phyloP scores from a whole-genome alignment of 2,888 invertebrate species.

The Malthinus seriepunctatus region DNA sequence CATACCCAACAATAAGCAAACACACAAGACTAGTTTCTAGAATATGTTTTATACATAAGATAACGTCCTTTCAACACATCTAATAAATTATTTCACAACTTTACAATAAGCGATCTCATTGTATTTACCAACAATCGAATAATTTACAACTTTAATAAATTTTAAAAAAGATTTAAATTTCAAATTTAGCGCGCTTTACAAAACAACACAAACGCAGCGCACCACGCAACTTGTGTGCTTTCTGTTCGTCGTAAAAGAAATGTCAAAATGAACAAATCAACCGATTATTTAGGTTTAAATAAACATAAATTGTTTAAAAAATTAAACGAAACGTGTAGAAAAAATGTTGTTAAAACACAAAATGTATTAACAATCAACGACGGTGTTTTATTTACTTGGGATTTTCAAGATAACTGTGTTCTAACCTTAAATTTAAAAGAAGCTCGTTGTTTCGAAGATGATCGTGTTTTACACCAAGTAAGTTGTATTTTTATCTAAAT shows the following conservation, averaged over 20 bases:
- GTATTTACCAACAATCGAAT: too few relatives aligned
- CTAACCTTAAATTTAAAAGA: constrained; percentile 63
- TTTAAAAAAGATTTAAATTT: not conserved
- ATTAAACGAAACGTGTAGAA: constrained; percentile 59
- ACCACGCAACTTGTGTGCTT: not conserved
- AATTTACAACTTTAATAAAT: too few relatives aligned
- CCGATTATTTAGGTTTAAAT: constrained; percentile 63
- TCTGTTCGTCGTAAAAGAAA: not conserved
- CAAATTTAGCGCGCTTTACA: constrained; percentile 10
- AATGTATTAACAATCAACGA: constrained; percentile 68
- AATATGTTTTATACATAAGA: constrained; percentile 20
- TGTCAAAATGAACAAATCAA: constrained; percentile 59
- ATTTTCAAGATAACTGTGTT: constrained; percentile 65
- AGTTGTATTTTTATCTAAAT: constrained; percentile 18
- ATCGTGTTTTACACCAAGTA: constrained; percentile 66
- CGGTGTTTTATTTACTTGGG: constrained; percentile 71
- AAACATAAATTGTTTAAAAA: constrained; percentile 65
- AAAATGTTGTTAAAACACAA: constrained; percentile 61
- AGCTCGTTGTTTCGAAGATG: constrained; percentile 50
- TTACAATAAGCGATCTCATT: constrained; percentile 1
- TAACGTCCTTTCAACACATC: constrained; percentile 15
- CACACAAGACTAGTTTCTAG: constrained; percentile 12
- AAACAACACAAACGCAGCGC: not conserved
- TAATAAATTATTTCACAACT: constrained; percentile 19
- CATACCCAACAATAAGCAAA: constrained; percentile 11